These are phyloP conservation scores for Cephus rjabovi DNA, from an alignment of 2,888 invertebrate species.

Conservation along the genomic window DNA sequence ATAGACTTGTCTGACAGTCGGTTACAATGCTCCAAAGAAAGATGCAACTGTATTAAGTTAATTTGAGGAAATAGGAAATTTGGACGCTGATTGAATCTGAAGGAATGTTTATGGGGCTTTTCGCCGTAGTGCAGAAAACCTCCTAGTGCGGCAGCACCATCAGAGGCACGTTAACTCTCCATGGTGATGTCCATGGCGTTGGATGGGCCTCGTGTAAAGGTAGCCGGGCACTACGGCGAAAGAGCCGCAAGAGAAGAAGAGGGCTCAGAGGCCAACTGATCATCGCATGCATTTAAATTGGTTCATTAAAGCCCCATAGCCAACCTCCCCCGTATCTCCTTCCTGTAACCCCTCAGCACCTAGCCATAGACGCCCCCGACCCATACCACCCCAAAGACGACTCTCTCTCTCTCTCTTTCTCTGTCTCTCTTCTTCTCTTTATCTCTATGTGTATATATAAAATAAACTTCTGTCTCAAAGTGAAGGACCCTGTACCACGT, in stretches of 20 bases:
- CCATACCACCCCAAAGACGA: constrained; percentile 19
- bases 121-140: constrained; percentile 21
- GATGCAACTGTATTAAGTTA: no score
- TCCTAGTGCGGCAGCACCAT: constrained; percentile 1
- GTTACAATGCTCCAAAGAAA: no score
- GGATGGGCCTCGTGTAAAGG: constrained; percentile 47
- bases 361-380: constrained; percentile 24
- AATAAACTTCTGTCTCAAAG: no score
- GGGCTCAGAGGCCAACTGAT: constrained; percentile 66
- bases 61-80: no score
- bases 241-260: constrained; percentile 55
- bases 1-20: no score
- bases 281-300: constrained; percentile 67
- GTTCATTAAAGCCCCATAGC: constrained; percentile 64
- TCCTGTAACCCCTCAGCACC: constrained; percentile 19
- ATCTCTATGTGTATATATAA: no score
- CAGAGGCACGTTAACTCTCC: not conserved
- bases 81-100: no score
- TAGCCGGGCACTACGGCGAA: constrained; percentile 48
- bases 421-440: no score
- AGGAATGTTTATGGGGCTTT: constrained; percentile 45
- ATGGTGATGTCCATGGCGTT: constrained; percentile 33
- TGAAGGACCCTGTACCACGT: no score
- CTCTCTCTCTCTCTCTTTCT: no score
- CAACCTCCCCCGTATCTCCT: constrained; percentile 26